Base-by-base conservation (phyloP, 1,140 invertebrate species). In the Cotesia chilonis region DNA sequence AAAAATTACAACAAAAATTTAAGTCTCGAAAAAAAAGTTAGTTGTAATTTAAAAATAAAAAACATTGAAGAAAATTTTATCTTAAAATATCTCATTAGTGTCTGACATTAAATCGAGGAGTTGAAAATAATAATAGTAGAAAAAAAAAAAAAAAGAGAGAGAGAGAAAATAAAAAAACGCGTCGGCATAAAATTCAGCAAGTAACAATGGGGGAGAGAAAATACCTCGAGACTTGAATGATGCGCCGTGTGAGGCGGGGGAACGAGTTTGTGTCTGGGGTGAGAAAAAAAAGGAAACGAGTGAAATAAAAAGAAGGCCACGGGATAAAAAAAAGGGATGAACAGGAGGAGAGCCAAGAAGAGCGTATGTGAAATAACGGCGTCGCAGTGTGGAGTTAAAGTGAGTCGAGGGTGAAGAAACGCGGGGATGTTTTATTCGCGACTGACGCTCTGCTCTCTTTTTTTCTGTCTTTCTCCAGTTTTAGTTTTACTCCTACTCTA, bases 341-440 rank as follows among this genome's bases (percentile, higher is more conserved):
- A 7, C 10, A 47, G 6, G 41, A 47, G 6, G 41, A 47, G 41
- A 47, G 41, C 41, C 28, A 35, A 68, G 51, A 55, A 2, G 28
- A 54, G 54, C 66, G 66, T 68, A 68, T 68, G 66, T 68, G 66
- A 68, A 55, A 68, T 68, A 68, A 55, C 51, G 66, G 54, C 28
- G 66, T 68, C 28, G 66, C 51, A 55, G 28, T 68, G 51, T 68
- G 51, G 20, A 55, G 12, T 20, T 55, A 37, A 28, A 38, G 60
- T 12, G 66, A 17, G 66, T 17, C 7, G 12, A 65, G 54, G 54
- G 54, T n/a, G 54, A 14, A 55, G 54, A 14, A 20, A 55, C 66
- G 7, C 51, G 51, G 12, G 66, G 47, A 35, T 41, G 66, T 59
- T 17, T 20, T 28, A 47, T 47, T 47, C 5, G 41, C 41, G 41